These are phyloP conservation scores for Drosophila sechellia DNA, from an alignment of 1,140 invertebrate species.

Conservation along the genomic window DNA sequence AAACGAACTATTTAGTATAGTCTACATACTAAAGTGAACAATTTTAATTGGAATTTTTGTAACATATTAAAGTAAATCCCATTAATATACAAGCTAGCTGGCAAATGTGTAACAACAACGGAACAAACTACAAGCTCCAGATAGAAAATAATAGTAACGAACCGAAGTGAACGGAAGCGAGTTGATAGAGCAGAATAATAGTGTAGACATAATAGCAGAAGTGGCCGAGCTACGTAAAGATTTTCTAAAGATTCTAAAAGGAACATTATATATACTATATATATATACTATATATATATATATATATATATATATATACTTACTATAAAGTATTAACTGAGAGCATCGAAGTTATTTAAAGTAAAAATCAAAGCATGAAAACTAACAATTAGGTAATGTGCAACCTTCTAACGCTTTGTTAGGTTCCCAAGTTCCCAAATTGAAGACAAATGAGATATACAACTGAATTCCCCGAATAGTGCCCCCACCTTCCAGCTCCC, in stretches of 20 bases:
- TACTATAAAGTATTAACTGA: conserved; percentile 68
- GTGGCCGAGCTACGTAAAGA: conserved; percentile 76
- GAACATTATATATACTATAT: conserved; percentile 58
- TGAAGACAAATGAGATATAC: conserved; percentile 22
- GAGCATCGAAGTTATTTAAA: conserved; percentile 72
- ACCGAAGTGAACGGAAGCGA: neutral
- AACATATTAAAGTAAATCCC: conserved; percentile 60
- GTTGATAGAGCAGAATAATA: conserved; percentile 35
- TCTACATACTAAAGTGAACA: conserved; percentile 51
- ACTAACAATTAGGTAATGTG: conserved; percentile 26
- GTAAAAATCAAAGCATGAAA: conserved; percentile 4
- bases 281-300: conserved; percentile 7
- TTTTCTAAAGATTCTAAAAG: conserved; percentile 80
- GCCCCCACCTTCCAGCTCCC: conserved; percentile 18
- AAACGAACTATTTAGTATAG: conserved; percentile 21
- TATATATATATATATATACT: conserved; percentile 54
- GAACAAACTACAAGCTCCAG: conserved; percentile 19
- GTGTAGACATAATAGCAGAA: conserved; percentile 62
- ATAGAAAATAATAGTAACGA: conserved; percentile 23
- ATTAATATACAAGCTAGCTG: conserved; percentile 55
- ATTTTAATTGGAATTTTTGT: conserved; percentile 79
- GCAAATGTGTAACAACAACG: conserved; percentile 22
- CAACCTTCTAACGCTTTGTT: conserved; percentile 55
- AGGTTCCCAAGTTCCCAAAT: conserved; percentile 13
- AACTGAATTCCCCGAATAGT: conserved; percentile 45